These are phyloP conservation scores for Cyphomyrus discorhynchus DNA, from an alignment of 2,113 vertebrate species.

Conservation along the genomic window DNA sequence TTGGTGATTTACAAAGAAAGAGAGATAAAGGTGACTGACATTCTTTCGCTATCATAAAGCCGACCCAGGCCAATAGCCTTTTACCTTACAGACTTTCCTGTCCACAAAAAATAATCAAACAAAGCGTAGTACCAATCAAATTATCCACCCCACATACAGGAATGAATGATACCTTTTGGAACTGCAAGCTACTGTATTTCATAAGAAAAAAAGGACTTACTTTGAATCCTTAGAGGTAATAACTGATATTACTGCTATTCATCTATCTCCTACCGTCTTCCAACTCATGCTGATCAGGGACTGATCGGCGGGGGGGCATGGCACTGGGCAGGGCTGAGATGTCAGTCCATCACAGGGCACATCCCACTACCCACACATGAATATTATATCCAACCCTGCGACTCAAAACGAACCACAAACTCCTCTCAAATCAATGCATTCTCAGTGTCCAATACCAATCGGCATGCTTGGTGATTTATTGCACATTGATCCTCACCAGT, in stretches of 20 bases:
- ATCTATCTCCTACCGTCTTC: background rate
- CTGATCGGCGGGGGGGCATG: background rate
- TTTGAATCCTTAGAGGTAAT: background rate
- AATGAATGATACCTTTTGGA: background rate
- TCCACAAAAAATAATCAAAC: background rate
- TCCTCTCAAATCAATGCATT: background rate
- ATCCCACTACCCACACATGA: background rate
- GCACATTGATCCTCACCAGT: background rate
- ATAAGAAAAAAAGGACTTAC: background rate
- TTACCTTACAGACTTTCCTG: background rate
- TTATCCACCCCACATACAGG: background rate
- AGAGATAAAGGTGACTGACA: background rate
- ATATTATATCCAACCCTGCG: background rate
- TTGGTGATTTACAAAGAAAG: background rate
- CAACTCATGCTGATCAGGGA: background rate
- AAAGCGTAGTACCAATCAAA: background rate
- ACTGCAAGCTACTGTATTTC: background rate
- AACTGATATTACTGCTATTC: background rate
- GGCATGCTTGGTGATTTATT: background rate
- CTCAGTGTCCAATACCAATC: background rate
- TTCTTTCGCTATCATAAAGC: background rate
- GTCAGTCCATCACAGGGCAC: background rate
- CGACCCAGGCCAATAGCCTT: background rate
- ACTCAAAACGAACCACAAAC: background rate
- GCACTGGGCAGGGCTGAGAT: background rate